A percentile compares a stretch with the other conserved stretches of the same genome.
These are phyloP conservation scores for Drosophila aff. DNA, from an alignment of 1,140 invertebrate species.

Conservation along the genomic window DNA sequence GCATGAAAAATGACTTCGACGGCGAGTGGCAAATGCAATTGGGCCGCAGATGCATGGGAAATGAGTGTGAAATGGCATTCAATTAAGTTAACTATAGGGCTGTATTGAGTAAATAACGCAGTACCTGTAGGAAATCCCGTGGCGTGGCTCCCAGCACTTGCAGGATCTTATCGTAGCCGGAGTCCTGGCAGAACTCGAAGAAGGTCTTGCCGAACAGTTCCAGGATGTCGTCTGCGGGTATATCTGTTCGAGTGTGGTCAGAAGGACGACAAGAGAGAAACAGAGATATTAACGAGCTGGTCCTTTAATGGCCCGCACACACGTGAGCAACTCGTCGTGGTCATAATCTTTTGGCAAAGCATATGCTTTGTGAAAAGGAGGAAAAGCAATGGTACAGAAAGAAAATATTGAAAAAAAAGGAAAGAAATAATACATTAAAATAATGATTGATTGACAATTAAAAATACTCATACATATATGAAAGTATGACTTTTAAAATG, in stretches of 20 bases:
- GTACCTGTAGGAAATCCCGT: conserved; percentile 94
- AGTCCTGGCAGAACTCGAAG: conserved; percentile 97
- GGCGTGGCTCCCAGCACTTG: conserved; percentile 97
- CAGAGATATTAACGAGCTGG: conserved; percentile 17
- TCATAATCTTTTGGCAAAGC: conserved; percentile 19
- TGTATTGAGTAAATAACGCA: neutral
- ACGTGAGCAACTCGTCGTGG: conserved; percentile 27
- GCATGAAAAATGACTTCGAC: conserved; percentile 68
- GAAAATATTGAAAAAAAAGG: neutral
- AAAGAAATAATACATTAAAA: neutral
- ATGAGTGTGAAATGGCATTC: conserved; percentile 67
- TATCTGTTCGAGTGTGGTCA: conserved; percentile 87
- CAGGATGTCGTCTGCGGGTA: conserved; percentile 95
- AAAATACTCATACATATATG: too few species aligned
- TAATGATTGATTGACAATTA: too few species aligned
- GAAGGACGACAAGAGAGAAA: neutral
- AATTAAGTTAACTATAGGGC: conserved; percentile 65
- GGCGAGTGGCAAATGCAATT: conserved; percentile 60
- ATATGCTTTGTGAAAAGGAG: conserved; percentile 1
- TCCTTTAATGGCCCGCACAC: conserved; percentile 38
- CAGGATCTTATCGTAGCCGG: conserved; percentile 96
- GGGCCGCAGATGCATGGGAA: conserved; percentile 58
- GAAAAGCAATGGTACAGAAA: neutral
- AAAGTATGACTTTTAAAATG: neutral
- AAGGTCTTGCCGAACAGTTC: conserved; percentile 97